Evolutionary conservation across 2,113 vertebrate genomes (phyloP).

Genomic region (Caranx melampygus): DNA sequence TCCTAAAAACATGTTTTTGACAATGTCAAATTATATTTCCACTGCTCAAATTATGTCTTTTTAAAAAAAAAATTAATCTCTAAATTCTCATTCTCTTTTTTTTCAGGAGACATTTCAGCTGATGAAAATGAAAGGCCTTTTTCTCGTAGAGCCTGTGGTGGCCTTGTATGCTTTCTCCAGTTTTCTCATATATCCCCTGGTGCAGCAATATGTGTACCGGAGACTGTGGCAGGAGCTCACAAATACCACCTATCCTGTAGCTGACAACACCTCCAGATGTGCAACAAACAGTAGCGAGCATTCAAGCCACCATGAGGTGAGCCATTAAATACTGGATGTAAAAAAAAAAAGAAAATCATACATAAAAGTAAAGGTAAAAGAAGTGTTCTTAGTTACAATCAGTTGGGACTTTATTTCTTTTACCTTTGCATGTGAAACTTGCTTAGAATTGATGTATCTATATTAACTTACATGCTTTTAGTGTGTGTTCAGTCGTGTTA

Average conservation of each 20-base stretch:
- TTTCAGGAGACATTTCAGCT: constrained; percentile 3
- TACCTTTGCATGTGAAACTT: neutral
- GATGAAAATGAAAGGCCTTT: constrained; percentile 83
- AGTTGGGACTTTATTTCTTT: too few species aligned
- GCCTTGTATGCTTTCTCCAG: constrained; percentile 86
- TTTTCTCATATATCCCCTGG: constrained; percentile 83
- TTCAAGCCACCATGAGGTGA: constrained; percentile 68
- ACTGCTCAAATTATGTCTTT: neutral
- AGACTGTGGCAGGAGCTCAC: constrained; percentile 88
- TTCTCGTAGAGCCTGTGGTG: constrained; percentile 90
- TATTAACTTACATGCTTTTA: neutral
- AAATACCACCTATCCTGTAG: constrained; percentile 84
- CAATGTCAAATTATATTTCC: neutral
- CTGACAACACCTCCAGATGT: constrained; percentile 83
- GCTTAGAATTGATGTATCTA: neutral
- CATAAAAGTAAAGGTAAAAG: neutral
- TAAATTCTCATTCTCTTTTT: neutral
- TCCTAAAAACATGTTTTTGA: neutral
- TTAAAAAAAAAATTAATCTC: neutral
- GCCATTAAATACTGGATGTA: constrained; percentile 5
- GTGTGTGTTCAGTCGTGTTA: neutral
- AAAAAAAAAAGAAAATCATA: neutral
- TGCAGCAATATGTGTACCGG: constrained; percentile 91
- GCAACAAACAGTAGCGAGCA: constrained; percentile 65
- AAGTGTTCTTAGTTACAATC: too few species aligned